phyloP scores from a whole-genome alignment of 2,113 vertebrate genomes.

The Microcebus griseorufus region DNA sequence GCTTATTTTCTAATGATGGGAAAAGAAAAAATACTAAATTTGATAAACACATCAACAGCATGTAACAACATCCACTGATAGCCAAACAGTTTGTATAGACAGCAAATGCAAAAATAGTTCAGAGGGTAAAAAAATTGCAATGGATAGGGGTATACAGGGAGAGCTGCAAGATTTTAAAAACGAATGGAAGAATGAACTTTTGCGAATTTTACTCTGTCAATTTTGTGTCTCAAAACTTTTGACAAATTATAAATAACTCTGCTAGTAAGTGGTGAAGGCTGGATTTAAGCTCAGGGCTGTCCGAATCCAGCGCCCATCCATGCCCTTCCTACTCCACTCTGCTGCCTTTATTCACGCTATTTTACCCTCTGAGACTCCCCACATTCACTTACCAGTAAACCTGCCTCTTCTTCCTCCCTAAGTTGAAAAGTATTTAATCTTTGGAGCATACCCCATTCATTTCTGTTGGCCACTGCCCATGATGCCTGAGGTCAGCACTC shows the following conservation, averaged over 20 bases:
- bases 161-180: not conserved
- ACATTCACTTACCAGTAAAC: not conserved
- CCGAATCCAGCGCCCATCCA: not conserved
- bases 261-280: not conserved
- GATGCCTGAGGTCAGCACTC: not conserved
- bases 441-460: not conserved
- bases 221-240: not conserved
- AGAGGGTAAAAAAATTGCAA: not conserved
- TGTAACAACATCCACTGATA: not conserved
- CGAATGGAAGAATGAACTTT: not conserved
- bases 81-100: not conserved
- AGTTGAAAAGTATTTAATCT: not conserved
- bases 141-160: not conserved
- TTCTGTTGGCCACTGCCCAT: not conserved
- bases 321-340: not conserved
- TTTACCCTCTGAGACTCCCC: not conserved
- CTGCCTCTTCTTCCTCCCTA: fast-evolving
- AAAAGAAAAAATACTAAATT: not conserved
- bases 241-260: not conserved
- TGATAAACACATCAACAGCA: not conserved
- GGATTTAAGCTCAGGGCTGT: not conserved
- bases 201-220: not conserved
- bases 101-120: not conserved
- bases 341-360: not conserved
- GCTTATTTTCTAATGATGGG: not conserved